Conservation (phyloP, 2,888 invertebrate genomes). For the Spodoptera picta region DNA sequence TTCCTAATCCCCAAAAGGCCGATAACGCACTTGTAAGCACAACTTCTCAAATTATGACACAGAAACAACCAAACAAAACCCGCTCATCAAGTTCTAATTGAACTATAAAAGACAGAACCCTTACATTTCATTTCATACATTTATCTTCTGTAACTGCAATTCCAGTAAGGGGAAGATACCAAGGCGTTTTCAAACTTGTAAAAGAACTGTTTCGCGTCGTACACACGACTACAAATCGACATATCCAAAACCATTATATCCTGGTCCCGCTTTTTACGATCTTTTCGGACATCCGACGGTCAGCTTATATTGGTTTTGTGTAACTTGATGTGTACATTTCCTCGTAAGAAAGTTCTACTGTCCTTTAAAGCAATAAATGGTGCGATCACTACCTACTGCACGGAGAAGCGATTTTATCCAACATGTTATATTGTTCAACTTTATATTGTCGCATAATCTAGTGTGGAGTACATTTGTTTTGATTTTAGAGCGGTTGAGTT, state of each 20-base stretch:
- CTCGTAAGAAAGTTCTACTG: conserved; percentile 79
- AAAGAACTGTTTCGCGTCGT: conserved; percentile 74
- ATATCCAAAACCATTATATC: too few relatives aligned
- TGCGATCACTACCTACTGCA: conserved; percentile 76
- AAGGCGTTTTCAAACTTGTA: conserved; percentile 82
- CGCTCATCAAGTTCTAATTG: conserved; percentile 22
- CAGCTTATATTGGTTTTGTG: too few relatives aligned
- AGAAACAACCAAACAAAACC: conserved; percentile 1
- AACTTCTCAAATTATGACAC: too few relatives aligned
- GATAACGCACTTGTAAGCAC: too few relatives aligned
- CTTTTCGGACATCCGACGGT: too few relatives aligned
- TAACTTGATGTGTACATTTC: conserved; percentile 61
- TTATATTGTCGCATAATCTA: conserved; percentile 52
- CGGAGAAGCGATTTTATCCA: conserved; percentile 74
- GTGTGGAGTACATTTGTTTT: background rate
- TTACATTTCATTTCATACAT: conserved; percentile 50
- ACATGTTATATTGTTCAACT: conserved; percentile 48
- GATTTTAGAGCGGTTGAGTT: background rate
- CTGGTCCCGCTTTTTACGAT: too few relatives aligned
- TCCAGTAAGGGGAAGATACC: conserved; percentile 56
- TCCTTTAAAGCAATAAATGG: conserved; percentile 83
- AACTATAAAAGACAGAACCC: conserved; percentile 44
- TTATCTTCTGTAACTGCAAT: conserved; percentile 55
- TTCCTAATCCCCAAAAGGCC: too few relatives aligned
- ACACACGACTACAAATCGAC: too few relatives aligned